phyloP scores from a whole-genome alignment of 2,888 invertebrate species.

The Euzetes globulus region DNA sequence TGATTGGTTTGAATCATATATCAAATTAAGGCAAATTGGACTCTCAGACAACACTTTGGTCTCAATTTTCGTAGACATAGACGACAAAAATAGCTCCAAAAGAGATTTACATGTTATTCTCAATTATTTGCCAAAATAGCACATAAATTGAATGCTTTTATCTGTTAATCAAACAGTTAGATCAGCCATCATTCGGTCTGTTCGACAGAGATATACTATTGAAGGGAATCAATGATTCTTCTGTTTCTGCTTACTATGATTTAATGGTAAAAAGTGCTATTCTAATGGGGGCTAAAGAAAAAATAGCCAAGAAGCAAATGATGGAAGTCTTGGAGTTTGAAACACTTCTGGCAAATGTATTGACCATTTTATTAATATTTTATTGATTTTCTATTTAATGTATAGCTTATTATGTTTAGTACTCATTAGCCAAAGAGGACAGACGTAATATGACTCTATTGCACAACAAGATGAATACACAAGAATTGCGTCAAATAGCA shows the following conservation, averaged over 20 bases:
- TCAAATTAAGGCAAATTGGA: constrained; percentile 26
- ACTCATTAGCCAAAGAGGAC: constrained; percentile 77
- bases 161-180: constrained; percentile 56
- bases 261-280: constrained; percentile 68
- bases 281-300: constrained; percentile 70
- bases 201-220: constrained; percentile 63
- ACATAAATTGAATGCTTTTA: not conserved
- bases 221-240: constrained; percentile 59
- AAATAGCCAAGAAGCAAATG: constrained; percentile 25
- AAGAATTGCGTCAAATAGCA: constrained; percentile 58
- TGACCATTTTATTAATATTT: not conserved
- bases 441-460: constrained; percentile 77
- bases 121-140: too few species aligned
- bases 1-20: constrained; percentile 29
- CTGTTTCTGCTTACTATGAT: constrained; percentile 59
- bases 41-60: constrained; percentile 14
- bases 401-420: constrained; percentile 51
- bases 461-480: constrained; percentile 82
- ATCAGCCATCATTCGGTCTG: constrained; percentile 75
- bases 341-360: constrained; percentile 80
- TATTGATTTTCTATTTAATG: not conserved
- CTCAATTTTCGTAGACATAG: constrained; percentile 4
- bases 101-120: constrained; percentile 14
- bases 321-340: constrained; percentile 68
- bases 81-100: constrained; percentile 26